Base-by-base conservation (phyloP, 2,113 vertebrate species). In the Cyanocitta stelleri region DNA sequence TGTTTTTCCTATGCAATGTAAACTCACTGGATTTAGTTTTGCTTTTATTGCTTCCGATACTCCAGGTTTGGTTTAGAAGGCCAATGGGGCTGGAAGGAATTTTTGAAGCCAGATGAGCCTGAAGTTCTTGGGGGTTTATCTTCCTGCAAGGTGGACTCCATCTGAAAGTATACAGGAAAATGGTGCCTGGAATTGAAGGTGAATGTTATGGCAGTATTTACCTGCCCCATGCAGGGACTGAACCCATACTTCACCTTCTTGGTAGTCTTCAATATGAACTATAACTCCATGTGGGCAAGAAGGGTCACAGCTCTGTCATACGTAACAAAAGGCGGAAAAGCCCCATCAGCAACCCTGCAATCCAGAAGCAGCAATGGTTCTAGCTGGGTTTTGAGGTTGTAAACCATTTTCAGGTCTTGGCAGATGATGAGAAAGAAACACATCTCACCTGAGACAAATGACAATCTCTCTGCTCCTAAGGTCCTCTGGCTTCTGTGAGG, bases 261-360 rank as follows among this genome's bases (percentile, higher is more conserved):
- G 30, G 58, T 61, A 55, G 12, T 56, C 67, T 69, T 86, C 80
- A 67, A 44, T 22, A 37, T 9, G 18, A 80, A 16, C 10, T 71
- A 1, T 27, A 58, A 33, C 5, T 74, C 39, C 8, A 27, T 3
- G 24, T 52, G 41, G 39, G 41, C 44, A 67, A 49, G 67, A 69
- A 78, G 27, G 17, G 19, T 52, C 33, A 77, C 43, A 64, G 52
- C 14, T 83, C 48, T 71, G n/a, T 26, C 21, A 23, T 14, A 15
- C 2, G 0, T 19, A 76, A 54, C 1, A 4, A 22, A 67, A 79
- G 37, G 16, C 0, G 0, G 12, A 58, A 75, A 37, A 59, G 4
- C 3, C 7, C 18, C 41, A 27, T 10, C 29, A 16, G 29, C 52
- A 61, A 58, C 10, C 5, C 22, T 3, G 2, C 2, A 8, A 16